Conservation (phyloP, 2,797 vertebrate genomes). For the Sebastolobus alascanus region DNA sequence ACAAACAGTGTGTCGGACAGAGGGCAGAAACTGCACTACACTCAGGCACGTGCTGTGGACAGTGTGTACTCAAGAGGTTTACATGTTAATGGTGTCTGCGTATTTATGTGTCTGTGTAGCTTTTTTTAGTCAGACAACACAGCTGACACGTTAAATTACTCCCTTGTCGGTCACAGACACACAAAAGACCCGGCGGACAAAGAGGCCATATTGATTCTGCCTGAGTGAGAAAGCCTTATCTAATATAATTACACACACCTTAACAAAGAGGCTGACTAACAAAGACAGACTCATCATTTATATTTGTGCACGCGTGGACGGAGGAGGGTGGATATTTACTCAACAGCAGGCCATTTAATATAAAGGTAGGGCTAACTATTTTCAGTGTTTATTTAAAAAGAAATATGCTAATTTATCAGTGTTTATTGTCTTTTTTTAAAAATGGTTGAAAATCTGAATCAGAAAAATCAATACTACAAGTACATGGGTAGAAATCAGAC, state of each 20-base stretch:
- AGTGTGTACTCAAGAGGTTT: conserved; percentile 44
- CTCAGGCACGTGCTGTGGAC: conserved; percentile 57
- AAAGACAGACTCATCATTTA: conserved; percentile 40
- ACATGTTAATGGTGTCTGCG: conserved; percentile 61
- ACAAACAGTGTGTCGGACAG: conserved; percentile 62
- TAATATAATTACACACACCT: conserved; percentile 71
- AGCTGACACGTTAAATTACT: conserved; percentile 67
- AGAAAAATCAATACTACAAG: background rate
- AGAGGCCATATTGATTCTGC: conserved; percentile 59
- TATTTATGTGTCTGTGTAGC: conserved; percentile 38
- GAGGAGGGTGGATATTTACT: conserved; percentile 9
- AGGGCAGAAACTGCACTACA: conserved; percentile 31
- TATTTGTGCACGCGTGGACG: conserved; percentile 7
- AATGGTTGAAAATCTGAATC: background rate
- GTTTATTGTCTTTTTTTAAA: background rate
- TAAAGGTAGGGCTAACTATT: background rate
- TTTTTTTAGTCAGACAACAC: conserved; percentile 41
- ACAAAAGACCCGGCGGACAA: conserved; percentile 71
- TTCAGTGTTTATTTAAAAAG: background rate
- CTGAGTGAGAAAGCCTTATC: conserved; percentile 48
- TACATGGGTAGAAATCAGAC: background rate
- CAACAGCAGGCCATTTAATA: background rate
- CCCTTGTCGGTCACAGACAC: conserved; percentile 52
- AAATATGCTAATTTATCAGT: background rate
- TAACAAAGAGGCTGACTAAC: conserved; percentile 65